Base-by-base conservation (phyloP, 1,140 invertebrate species). In the Trissolcus basalis region DNA sequence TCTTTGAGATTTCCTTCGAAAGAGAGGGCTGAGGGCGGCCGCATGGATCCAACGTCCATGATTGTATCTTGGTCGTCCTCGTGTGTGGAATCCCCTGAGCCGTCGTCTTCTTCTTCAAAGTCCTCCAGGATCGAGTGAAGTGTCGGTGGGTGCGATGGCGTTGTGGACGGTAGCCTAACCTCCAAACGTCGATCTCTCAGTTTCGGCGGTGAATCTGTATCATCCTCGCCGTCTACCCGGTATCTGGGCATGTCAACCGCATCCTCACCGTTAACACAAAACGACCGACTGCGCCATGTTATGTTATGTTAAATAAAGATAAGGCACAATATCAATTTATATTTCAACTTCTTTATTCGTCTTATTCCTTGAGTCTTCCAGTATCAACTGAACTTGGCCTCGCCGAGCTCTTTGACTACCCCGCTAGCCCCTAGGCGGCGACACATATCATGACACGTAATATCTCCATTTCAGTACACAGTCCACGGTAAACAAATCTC, bases 1-100 rank as follows among this genome's bases (percentile, higher is more conserved):
- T 74, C 67, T 36, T 77, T 50, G 16, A 78, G 6, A 43, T 81
- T 79, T 11, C 78, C 80, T 9, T 63, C 63, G 27, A 64, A 73
- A 7, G 32, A 41, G 8, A 71, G 39, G 8, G 41, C 9, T 10
- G 13, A 11, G 12, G 68, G 68, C 4, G 68, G 58, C 15, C 15
- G 49, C 35, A 55, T 48, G 9, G 41, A 59, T 9, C 33, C 33
- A 35, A n/a, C 19, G 19, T 58, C 54, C 64, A 68, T 68, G 1
- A 10, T 35, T 35, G 10, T n/a, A n/a, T 11, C 11, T n/a, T 43
- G 5, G 11, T 43, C 3, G 11, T 43, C 39, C 6, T 4, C 11
- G 11, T 43, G 7, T n/a, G 11, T 9, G 3, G 11, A 43, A 43
- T 43, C 12, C 6, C 32, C 12, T 16, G 5, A 35, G 33, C 6